Evolutionary conservation across 2,888 invertebrate genomes (phyloP), one percentile per base, ranked within the genome.

Genomic region (Cephus sareptanus): DNA sequence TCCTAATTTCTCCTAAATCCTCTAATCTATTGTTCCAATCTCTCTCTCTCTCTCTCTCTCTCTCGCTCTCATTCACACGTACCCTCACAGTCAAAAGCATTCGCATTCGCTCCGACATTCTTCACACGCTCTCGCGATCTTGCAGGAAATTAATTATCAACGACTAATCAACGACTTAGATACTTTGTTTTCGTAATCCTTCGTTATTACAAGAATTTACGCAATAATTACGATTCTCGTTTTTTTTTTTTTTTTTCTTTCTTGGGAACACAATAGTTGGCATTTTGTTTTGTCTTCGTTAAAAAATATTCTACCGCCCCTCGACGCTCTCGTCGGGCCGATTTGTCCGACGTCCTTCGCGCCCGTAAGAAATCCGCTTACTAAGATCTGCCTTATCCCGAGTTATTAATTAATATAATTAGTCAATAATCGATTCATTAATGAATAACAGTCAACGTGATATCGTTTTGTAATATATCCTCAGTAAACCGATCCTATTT

Each of bases 261-360:
- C 83, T 87, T 81, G 81, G 86, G 89, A 90, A 90, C 89, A 90
- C 89, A 90, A 89, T 89, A 82, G 84, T 89, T 89, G 89, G 89
- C 88, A 87, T 88, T 69, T 86, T 89, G 83, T 86, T 82, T 83
- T 83, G 84, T 86, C 83, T 80, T 89, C 40, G 40, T 40, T 40
- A 86, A 88, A 87, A 88, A 89, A 89, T 88, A 88, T 88, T 81
- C 83, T 40, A 40, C 40, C 40, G 40, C 40, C 15, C 40, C 40
- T 15, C 40, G 40, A 40, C 40, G 15, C 40, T 6, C 40, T 40
- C 40, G 15, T 4, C 40, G 40, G 40, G 15, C 40, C 40, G 15
- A 15, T 15, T 15, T 40, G 40, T 6, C 15, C 15, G 40, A 15
- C 40, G 15, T 15, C 4, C 15, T 6, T 0, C 15, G 40, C 15